These are phyloP conservation scores for Timema podura DNA, from an alignment of 2,888 invertebrate species.

Conservation along the genomic window DNA sequence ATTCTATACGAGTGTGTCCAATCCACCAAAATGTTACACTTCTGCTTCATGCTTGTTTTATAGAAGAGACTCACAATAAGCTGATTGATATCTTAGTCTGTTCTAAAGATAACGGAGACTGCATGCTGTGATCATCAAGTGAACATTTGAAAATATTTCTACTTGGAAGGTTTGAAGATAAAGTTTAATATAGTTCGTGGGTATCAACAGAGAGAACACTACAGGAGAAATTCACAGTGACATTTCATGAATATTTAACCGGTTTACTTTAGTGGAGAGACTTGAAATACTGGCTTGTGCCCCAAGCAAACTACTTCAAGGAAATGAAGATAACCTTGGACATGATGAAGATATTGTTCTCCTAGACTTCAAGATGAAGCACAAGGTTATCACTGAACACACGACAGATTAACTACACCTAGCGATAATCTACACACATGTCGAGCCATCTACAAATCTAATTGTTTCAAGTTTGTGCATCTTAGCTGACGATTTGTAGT, in stretches of 20 bases:
- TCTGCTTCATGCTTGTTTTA: too few relatives aligned
- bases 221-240: conserved; percentile 6
- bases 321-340: background rate
- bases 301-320: conserved; percentile 1
- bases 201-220: conserved; percentile 7
- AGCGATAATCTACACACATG: background rate
- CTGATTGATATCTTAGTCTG: too few relatives aligned
- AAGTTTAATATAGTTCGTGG: conserved; percentile 11
- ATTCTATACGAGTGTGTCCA: too few relatives aligned
- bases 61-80: too few relatives aligned
- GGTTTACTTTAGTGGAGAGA: background rate
- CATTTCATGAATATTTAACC: conserved; percentile 14
- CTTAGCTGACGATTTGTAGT: conserved; percentile 4
- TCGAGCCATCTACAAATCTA: background rate
- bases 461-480: conserved; percentile 1
- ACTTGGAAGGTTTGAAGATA: conserved; percentile 4
- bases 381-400: conserved; percentile 12
- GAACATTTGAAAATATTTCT: too few relatives aligned
- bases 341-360: conserved; percentile 7
- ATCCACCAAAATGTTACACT: too few relatives aligned
- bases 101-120: too few relatives aligned
- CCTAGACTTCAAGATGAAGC: conserved; percentile 13
- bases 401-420: conserved; percentile 7
- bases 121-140: too few relatives aligned
- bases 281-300: background rate